Percentiles rank a stretch among this genome's conserved stretches.
phyloP scores from a whole-genome alignment of 2,113 vertebrate genomes.

The Pampusana beccarii region DNA sequence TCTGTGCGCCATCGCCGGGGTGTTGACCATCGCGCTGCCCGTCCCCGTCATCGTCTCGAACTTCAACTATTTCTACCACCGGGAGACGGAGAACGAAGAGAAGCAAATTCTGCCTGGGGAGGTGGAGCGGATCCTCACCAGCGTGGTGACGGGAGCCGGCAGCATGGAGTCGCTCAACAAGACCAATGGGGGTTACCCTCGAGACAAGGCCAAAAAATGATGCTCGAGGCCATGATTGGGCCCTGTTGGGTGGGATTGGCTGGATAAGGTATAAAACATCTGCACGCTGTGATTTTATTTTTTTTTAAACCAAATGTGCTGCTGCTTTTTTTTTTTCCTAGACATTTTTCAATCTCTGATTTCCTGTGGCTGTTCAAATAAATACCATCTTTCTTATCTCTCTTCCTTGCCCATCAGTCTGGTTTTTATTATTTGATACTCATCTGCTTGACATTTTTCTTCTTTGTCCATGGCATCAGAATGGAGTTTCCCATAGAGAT shows the following conservation, averaged over 20 bases:
- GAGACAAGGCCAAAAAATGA: constrained; percentile 80
- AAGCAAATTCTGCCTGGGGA: constrained; percentile 77
- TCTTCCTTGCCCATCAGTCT: constrained; percentile 22
- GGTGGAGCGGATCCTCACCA: constrained; percentile 74
- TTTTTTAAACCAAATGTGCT: neutral
- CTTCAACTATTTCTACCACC: constrained; percentile 98
- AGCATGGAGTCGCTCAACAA: constrained; percentile 86
- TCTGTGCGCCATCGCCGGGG: constrained; percentile 94
- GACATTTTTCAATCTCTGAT: constrained; percentile 47
- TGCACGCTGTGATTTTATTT: neutral
- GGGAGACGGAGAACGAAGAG: constrained; percentile 94
- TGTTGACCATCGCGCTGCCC: constrained; percentile 93
- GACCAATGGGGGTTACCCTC: constrained; percentile 79
- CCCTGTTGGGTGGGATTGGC: neutral
- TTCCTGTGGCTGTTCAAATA: constrained; percentile 63
- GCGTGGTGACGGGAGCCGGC: constrained; percentile 38
- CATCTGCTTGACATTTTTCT: neutral
- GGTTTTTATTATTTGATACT: neutral
- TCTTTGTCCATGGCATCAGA: neutral
- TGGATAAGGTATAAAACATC: neutral
- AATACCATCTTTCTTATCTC: constrained; percentile 68
- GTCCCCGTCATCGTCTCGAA: constrained; percentile 98
- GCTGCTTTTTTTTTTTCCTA: constrained; percentile 4
- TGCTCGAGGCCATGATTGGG: neutral
- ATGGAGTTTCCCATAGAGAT: neutral